These are phyloP conservation scores for Sinocyclocheilus rhinocerous DNA, from an alignment of 2,113 vertebrate species.

Conservation along the genomic window DNA sequence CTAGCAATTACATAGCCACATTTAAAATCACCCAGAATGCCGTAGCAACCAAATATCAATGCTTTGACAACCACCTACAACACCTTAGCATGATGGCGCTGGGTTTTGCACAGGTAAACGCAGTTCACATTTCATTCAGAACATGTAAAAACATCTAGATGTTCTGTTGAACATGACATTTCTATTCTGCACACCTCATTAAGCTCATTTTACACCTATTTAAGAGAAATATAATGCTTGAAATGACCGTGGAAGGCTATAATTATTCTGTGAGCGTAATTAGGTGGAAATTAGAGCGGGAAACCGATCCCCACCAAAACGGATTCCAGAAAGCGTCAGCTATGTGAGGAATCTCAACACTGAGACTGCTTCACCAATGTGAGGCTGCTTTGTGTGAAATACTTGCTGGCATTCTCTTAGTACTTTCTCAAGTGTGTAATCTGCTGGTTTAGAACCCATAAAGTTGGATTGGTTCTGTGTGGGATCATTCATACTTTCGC, in stretches of 20 bases:
- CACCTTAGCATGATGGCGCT: neutral
- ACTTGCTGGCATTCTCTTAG: slow-evolving; percentile 45
- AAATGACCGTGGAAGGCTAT: neutral
- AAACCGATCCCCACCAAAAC: slow-evolving; percentile 1
- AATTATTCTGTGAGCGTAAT: neutral
- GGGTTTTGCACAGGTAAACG: neutral
- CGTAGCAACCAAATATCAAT: neutral
- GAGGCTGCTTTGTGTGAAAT: slow-evolving; percentile 37
- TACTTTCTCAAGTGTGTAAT: slow-evolving; percentile 51
- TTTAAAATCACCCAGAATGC: no score
- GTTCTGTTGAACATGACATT: neutral
- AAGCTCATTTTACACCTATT: neutral
- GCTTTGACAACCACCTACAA: neutral
- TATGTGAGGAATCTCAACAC: slow-evolving; percentile 47
- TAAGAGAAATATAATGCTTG: neutral
- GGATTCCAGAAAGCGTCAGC: slow-evolving; percentile 18
- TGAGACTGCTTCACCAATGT: neutral
- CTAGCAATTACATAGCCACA: no score
- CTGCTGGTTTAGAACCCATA: slow-evolving; percentile 30
- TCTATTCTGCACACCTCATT: neutral
- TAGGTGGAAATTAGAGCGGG: slow-evolving; percentile 1
- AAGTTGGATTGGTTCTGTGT: slow-evolving; percentile 36
- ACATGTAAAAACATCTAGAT: neutral
- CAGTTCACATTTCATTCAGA: neutral
- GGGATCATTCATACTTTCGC: slow-evolving; percentile 23